Conservation (phyloP, 2,797 vertebrate genomes). For the Lutjanus campechanus region DNA sequence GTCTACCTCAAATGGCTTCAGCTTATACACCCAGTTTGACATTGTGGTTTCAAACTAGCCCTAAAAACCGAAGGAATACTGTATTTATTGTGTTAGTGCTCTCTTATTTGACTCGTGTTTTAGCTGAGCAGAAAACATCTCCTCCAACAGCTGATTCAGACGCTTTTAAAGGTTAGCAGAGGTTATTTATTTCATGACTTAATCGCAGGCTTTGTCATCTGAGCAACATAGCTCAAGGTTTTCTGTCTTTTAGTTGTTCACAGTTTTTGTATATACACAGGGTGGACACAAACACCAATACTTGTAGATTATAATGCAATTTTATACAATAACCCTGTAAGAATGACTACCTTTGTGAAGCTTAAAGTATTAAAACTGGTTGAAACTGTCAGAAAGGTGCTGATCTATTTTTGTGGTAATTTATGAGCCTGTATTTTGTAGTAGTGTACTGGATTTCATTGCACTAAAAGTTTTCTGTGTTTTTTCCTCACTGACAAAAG, state of each 20-base stretch:
- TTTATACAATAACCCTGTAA: not conserved
- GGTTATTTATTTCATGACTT: slow-evolving; percentile 22
- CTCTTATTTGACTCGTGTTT: slow-evolving; percentile 21
- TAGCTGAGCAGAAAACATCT: slow-evolving; percentile 7
- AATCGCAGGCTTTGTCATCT: slow-evolving; percentile 1
- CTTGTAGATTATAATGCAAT: not conserved
- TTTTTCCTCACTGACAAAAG: not conserved
- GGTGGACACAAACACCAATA: slow-evolving; percentile 2
- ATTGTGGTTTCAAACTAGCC: slow-evolving; percentile 69
- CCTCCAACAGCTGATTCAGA: slow-evolving; percentile 9
- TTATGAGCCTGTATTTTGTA: not conserved
- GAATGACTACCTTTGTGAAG: not conserved
- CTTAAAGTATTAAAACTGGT: not conserved
- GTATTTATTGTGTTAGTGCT: slow-evolving; percentile 1
- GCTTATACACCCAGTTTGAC: slow-evolving; percentile 55
- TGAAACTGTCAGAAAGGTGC: not conserved
- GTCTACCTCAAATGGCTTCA: slow-evolving; percentile 83
- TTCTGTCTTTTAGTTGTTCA: not conserved
- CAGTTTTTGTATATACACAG: not conserved
- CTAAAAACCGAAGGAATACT: slow-evolving; percentile 25
- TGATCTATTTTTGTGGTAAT: not conserved
- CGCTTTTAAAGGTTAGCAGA: slow-evolving; percentile 40
- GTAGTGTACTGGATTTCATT: not conserved
- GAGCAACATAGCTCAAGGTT: not conserved
- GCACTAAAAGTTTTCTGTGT: not conserved